Evolutionary conservation across 53 echinoderm and acorn worm genomes (phyloP), one percentile per base, ranked within the genome.

Genomic region (Mesocentrotus franciscanus): DNA sequence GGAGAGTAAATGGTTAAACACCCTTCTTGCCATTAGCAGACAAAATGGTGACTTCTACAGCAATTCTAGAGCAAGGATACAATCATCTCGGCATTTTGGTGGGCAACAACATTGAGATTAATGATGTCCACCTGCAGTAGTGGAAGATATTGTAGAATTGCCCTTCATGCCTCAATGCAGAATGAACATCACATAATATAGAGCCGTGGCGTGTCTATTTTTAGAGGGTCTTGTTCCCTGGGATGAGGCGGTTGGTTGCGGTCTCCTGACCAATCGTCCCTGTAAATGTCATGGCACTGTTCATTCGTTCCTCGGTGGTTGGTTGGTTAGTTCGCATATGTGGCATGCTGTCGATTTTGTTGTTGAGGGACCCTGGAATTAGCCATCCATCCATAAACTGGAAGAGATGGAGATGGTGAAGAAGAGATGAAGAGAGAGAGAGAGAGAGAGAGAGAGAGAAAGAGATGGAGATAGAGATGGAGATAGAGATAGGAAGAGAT

Each of bases 231-330:
- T 87, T 5, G 56, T 57, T 87, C 58, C 34, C 18, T 27, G n/a
- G 15, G 87, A 57, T 27, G 84, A 8, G 18, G 84, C 84, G 20
- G 32, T 18, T 85, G n/a, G 87, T 58, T 34, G 87, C 58, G 58
- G 58, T 58, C 87, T 10, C 12, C 12, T 57, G 34, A 17, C 58
- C 34, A 87, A 58, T 87, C 16, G 87, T 12, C 26, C 87, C 14
- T 87, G 87, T 27, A 87, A 87, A 87, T 87, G 87, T 58, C 87
- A 87, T 9, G n/a, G 57, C 16, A 27, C 87, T 57, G 58, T 56
- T 87, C n/a, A 11, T 57, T 87, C 17, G 58, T 87, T 27, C 58
- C 27, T 10, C 7, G 20, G 36, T n/a, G 58, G 58, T 7, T 42
- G 57, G 57, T 9, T 87, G 32, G 87, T 58, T 87, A 81, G 81